Conservation (phyloP, 2,888 invertebrate genomes). For the Himalopsyche anomala region DNA sequence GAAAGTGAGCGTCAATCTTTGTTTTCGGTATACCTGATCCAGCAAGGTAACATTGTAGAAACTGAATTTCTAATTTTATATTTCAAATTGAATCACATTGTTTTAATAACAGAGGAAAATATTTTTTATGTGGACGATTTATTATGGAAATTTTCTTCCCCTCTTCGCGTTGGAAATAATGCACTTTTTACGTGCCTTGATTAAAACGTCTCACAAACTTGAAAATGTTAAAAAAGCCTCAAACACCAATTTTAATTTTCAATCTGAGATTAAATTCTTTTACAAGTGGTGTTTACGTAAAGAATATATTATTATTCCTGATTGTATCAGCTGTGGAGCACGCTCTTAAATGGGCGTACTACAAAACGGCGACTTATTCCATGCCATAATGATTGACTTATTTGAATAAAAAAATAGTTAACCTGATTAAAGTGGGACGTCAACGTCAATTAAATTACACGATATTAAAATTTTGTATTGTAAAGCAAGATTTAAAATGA, state of each 20-base stretch:
- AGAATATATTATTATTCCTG: background rate
- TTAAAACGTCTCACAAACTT: background rate
- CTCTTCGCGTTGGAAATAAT: background rate
- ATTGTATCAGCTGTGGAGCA: background rate
- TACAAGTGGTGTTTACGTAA: background rate
- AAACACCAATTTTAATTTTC: slow-evolving; percentile 18
- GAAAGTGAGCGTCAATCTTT: too few relatives aligned
- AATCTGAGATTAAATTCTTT: slow-evolving; percentile 1
- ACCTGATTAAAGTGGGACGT: slow-evolving; percentile 9
- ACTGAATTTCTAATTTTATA: too few relatives aligned
- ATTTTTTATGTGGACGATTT: background rate
- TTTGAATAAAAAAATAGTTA: slow-evolving; percentile 12
- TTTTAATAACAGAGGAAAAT: background rate
- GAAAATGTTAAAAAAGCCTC: background rate
- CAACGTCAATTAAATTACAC: slow-evolving; percentile 3
- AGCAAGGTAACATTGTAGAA: too few relatives aligned
- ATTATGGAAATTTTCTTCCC: background rate
- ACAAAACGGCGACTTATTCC: background rate
- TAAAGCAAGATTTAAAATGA: too few relatives aligned
- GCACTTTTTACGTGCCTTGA: background rate
- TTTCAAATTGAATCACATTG: too few relatives aligned
- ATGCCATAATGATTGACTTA: slow-evolving; percentile 21
- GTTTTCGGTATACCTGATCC: too few relatives aligned
- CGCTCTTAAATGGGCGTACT: background rate
- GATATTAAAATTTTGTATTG: too few relatives aligned